Percentiles rank a stretch among this genome's conserved stretches.
phyloP scores from a whole-genome alignment of 1,140 invertebrate species.

The Onthophagus taurus region DNA sequence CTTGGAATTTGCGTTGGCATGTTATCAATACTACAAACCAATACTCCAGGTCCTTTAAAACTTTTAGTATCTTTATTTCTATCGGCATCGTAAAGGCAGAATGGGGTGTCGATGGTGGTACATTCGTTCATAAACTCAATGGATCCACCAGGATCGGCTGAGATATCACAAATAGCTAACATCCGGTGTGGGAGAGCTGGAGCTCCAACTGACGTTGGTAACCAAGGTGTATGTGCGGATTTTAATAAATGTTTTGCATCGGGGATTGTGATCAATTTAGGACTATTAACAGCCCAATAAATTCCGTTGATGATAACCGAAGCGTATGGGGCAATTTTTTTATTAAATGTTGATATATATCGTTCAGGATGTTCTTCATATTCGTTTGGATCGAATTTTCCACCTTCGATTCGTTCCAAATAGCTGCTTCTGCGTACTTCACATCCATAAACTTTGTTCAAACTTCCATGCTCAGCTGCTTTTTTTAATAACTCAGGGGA shows the following conservation, averaged over 20 bases:
- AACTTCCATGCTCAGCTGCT: conserved; percentile 91
- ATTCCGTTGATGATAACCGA: conserved; percentile 97
- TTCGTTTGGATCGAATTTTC: conserved; percentile 82
- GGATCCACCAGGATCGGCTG: conserved; percentile 89
- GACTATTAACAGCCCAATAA: conserved; percentile 96
- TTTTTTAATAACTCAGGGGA: conserved; percentile 89
- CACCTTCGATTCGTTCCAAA: conserved; percentile 82
- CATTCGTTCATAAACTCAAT: conserved; percentile 99
- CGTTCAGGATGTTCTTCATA: conserved; percentile 87
- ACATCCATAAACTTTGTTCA: conserved; percentile 82
- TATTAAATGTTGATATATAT: conserved; percentile 94
- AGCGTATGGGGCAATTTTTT: conserved; percentile 96
- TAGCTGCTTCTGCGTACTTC: conserved; percentile 90
- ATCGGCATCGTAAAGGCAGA: conserved; percentile 97
- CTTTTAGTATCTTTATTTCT: conserved; percentile 94
- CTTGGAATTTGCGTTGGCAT: conserved; percentile 98
- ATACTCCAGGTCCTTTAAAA: conserved; percentile 91
- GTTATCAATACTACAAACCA: conserved; percentile 99
- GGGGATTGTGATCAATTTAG: conserved; percentile 92
- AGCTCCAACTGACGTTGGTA: conserved; percentile 76
- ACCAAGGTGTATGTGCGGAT: conserved; percentile 83
- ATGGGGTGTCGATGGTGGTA: conserved; percentile 98
- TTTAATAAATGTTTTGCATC: conserved; percentile 91
- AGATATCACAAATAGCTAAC: conserved; percentile 94
- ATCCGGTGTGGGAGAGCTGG: conserved; percentile 84